Evolutionary conservation across 2,888 invertebrate genomes (phyloP), one percentile per base, ranked within the genome.

Genomic region (Encarsia formosa): DNA sequence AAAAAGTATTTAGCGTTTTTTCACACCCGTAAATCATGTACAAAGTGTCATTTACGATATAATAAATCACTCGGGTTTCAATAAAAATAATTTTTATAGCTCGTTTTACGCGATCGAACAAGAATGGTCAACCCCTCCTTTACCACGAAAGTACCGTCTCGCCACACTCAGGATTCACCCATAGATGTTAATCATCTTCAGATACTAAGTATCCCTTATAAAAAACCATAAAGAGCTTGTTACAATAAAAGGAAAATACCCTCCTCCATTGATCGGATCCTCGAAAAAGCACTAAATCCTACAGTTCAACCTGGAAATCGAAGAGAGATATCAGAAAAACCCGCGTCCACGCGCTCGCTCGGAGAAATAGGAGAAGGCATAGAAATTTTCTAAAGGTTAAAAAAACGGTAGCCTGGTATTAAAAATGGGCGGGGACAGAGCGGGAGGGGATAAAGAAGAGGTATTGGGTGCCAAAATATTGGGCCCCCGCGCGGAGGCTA

Each of bases 381-480:
- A 13, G 11, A 18, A 37, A 18, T 18, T 37, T 11, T 11, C 26
- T 6, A 35, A 11, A 24, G 8, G 18, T 13, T 3, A 20, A 13
- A 20, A 32, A 43, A 20, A 23, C 48, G 48, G 48, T 41, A 48
- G 48, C 41, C 6, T 8, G 37, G 2, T 16, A 29, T 18, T 34
- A 42, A 31, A 37, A 31, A 41, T 41, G 44, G 44, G 44, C 44
- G 44, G 49, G 29, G 13, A 29, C 29, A 9, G 13, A 8, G 29
- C 8, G 13, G 13, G 29, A 9, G 29, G 29, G 19, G 18, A 18
- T 18, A 39, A 15, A 16, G 37, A n/a, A 15, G 37, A 40, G 55
- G 37, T 49, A 54, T 60, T 55, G 68, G 66, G 67, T 70, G 69
- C 66, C 70, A 71, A 71, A 71, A 71, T 71, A 71, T 71, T 69